Conservation (phyloP, 2,113 vertebrate genomes). For the Catharus bicknelli region DNA sequence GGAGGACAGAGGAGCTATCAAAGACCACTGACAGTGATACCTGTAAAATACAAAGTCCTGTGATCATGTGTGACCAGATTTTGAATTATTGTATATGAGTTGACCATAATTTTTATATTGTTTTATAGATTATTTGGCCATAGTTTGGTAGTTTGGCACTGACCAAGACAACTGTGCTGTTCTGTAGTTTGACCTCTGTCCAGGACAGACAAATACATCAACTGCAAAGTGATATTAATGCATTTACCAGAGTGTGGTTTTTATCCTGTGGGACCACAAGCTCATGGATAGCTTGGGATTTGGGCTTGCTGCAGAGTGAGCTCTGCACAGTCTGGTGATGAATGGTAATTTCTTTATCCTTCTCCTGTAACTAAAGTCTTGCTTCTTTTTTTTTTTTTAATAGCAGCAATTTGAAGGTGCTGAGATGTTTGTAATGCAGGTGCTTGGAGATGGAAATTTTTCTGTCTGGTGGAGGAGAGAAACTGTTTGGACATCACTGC, state of each 20-base stretch:
- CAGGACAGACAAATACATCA: not conserved
- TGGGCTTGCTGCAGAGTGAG: not conserved
- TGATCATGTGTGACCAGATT: not conserved
- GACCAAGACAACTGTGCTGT: not conserved
- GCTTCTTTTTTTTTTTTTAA: not conserved
- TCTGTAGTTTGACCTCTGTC: not conserved
- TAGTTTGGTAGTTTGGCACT: not conserved
- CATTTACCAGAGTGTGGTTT: not conserved
- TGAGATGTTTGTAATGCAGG: not conserved
- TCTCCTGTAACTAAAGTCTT: not conserved
- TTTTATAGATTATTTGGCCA: not conserved
- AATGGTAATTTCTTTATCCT: not conserved
- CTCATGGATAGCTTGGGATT: not conserved
- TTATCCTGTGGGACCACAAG: not conserved
- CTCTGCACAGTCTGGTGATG: not conserved
- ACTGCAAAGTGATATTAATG: not conserved
- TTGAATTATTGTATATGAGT: not conserved
- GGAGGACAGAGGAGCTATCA: not conserved
- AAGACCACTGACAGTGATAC: not conserved
- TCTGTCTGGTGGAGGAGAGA: not conserved
- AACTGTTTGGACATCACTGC: not conserved
- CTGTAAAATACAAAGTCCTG: not conserved
- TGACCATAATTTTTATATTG: not conserved
- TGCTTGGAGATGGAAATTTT: not conserved
- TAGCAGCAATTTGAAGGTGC: not conserved